Conservation (phyloP, 2,888 invertebrate species). For the Eupithecia pulchellata region DNA sequence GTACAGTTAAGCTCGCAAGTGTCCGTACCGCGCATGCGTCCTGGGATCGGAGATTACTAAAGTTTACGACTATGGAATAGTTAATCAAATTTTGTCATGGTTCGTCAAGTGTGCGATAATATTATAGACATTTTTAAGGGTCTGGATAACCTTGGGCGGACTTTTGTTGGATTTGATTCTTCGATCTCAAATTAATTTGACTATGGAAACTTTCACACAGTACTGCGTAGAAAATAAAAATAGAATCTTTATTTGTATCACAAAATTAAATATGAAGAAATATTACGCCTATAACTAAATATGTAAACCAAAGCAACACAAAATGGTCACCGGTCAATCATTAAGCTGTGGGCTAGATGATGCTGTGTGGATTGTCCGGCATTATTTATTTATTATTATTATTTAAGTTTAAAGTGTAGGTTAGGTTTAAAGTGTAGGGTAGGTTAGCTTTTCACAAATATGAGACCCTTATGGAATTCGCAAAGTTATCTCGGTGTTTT, state of each 20-base stretch:
- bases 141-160: constrained; percentile 1
- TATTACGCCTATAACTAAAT: too few relatives aligned
- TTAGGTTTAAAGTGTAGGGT: background rate
- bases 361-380: too few relatives aligned
- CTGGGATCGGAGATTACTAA: constrained; percentile 41
- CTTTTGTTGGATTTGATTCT: background rate
- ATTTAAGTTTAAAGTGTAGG: too few relatives aligned
- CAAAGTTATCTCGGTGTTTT: background rate
- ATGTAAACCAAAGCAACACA: too few relatives aligned
- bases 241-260: too few relatives aligned
- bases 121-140: constrained; percentile 6
- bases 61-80: constrained; percentile 41
- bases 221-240: too few relatives aligned
- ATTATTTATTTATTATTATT: too few relatives aligned
- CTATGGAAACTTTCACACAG: background rate
- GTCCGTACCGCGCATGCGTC: constrained; percentile 45
- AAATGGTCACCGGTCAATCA: too few relatives aligned
- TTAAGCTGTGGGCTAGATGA: too few relatives aligned
- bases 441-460: background rate
- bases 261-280: too few relatives aligned
- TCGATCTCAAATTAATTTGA: background rate
- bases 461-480: background rate
- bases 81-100: constrained; percentile 48
- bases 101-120: constrained; percentile 41
- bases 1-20: constrained; percentile 38